These are phyloP conservation scores for Emydoidea blandingii DNA, from an alignment of 2,797 vertebrate genomes.

Conservation along the genomic window DNA sequence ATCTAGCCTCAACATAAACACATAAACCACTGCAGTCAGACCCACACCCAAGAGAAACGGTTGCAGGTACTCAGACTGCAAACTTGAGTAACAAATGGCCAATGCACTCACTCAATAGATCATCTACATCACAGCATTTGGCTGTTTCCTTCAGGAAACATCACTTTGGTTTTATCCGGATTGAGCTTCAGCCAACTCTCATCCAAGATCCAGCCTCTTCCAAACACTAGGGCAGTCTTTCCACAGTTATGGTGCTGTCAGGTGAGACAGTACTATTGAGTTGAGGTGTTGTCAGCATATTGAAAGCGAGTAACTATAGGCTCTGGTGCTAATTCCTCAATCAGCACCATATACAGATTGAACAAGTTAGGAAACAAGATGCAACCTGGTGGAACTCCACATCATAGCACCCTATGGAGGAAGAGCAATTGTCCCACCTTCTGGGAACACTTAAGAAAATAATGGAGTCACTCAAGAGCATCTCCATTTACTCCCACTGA, in stretches of 20 bases:
- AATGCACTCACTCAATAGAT: not conserved
- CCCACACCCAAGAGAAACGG: not conserved
- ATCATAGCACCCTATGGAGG: not conserved
- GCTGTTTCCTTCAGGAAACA: not conserved
- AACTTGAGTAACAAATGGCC: not conserved
- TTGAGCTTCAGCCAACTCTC: not conserved
- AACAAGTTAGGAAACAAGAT: accelerated
- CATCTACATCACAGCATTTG: not conserved
- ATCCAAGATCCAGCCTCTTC: not conserved
- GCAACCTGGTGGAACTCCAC: not conserved
- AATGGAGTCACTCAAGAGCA: not conserved
- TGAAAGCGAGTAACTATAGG: accelerated
- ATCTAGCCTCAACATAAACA: not conserved
- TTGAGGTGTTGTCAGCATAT: accelerated
- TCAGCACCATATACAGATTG: accelerated
- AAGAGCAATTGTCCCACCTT: not conserved
- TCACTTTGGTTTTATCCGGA: not conserved
- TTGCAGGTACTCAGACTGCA: not conserved
- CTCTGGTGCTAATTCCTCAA: not conserved
- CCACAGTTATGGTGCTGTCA: accelerated
- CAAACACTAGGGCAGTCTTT: accelerated
- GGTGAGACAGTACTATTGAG: accelerated
- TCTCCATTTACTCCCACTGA: not conserved
- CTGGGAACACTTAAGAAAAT: not conserved
- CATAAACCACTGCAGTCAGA: constrained; percentile 19